Percentiles rank a stretch among this genome's conserved stretches.
Conservation (phyloP, 1,140 invertebrate species). For the Reticulitermes speratus region DNA sequence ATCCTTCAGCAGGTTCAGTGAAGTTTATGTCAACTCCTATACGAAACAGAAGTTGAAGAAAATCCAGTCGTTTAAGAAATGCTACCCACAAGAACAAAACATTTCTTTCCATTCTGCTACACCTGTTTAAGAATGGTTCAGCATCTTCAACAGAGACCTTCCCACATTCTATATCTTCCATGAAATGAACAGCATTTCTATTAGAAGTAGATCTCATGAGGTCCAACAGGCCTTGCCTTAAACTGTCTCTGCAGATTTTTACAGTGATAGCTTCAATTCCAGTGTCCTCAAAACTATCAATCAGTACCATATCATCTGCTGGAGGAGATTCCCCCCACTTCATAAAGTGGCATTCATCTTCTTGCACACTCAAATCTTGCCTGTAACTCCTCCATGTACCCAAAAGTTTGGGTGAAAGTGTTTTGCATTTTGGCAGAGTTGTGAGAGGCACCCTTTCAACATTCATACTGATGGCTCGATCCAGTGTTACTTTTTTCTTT, state of each 20-base stretch:
- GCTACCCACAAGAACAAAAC: conserved; percentile 67
- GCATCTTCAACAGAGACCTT: background rate
- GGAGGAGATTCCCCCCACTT: conserved; percentile 33
- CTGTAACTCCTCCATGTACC: conserved; percentile 42
- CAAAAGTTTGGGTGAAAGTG: conserved; percentile 42
- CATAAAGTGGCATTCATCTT: conserved; percentile 18
- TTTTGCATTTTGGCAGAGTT: conserved; percentile 37
- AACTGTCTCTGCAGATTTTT: conserved; percentile 70
- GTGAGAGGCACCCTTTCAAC: conserved; percentile 37
- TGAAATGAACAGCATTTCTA: background rate
- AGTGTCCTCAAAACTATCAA: conserved; percentile 41
- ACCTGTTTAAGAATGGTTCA: background rate
- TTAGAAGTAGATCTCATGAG: conserved; percentile 64
- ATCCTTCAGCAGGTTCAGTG: conserved; percentile 62
- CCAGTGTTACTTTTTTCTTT: conserved; percentile 41
- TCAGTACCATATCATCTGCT: conserved; percentile 32
- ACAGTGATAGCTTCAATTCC: conserved; percentile 65
- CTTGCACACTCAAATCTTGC: conserved; percentile 14
- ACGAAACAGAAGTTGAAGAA: conserved; percentile 59
- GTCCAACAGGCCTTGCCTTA: conserved; percentile 66
- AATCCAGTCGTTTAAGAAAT: conserved; percentile 64
- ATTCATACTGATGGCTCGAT: conserved; percentile 43
- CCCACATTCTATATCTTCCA: conserved; percentile 52
- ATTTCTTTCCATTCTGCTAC: conserved; percentile 47
- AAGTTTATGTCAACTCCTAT: conserved; percentile 67